phyloP scores from a whole-genome alignment of 1,140 invertebrate species.

The Brachionus angularis region DNA sequence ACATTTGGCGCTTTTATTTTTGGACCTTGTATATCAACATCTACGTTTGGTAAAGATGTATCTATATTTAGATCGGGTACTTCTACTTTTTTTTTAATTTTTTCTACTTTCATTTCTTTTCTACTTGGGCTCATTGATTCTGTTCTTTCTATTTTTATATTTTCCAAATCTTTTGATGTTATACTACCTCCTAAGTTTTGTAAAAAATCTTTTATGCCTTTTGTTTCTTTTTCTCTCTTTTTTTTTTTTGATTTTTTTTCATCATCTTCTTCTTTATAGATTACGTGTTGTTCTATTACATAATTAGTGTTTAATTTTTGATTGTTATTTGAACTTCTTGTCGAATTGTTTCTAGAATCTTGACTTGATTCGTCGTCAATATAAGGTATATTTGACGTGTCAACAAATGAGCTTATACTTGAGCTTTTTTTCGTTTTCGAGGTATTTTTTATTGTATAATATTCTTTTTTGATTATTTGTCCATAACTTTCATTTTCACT shows the following conservation, averaged over 20 bases:
- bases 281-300: conserved; percentile 21
- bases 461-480: conserved; percentile 32
- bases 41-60: too few relatives aligned
- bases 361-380: conserved; percentile 23
- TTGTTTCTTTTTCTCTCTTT: neutral
- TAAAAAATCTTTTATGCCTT: neutral
- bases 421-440: conserved; percentile 9
- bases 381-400: conserved; percentile 27
- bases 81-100: neutral
- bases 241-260: neutral
- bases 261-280: neutral
- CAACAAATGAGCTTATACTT: conserved; percentile 33
- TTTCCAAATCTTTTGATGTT: neutral
- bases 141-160: neutral
- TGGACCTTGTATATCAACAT: too few relatives aligned
- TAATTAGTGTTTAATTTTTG: conserved; percentile 1
- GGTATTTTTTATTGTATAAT: conserved; percentile 29
- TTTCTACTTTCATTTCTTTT: neutral
- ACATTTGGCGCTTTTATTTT: too few relatives aligned
- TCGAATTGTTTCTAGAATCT: neutral
- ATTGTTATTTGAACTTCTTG: neutral
- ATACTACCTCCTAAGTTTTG: neutral
- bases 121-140: neutral
- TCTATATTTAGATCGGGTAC: too few relatives aligned
- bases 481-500: neutral